phyloP scores from a whole-genome alignment of 2,797 vertebrate species.

The Sebastolobus alascanus region DNA sequence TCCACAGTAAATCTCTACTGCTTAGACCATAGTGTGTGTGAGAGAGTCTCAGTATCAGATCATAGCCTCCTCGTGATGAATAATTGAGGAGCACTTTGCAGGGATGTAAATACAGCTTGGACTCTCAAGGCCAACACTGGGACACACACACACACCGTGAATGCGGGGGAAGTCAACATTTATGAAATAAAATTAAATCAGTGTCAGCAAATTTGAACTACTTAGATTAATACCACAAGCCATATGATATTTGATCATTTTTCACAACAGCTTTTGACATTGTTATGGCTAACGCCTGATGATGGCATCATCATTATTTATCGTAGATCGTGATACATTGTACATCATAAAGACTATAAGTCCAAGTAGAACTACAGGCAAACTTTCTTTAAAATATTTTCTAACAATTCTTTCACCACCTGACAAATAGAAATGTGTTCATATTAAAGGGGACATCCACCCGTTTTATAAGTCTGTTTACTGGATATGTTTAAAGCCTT shows the following conservation, averaged over 20 bases:
- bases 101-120: constrained; percentile 47
- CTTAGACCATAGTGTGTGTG: not conserved
- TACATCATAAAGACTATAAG: not conserved
- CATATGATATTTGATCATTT: not conserved
- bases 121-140: constrained; percentile 5
- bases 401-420: not conserved
- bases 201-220: not conserved
- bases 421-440: no score
- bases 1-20: constrained; percentile 26
- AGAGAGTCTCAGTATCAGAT: constrained; percentile 43
- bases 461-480: not conserved
- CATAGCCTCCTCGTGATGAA: constrained; percentile 56
- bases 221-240: not conserved
- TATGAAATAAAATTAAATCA: not conserved
- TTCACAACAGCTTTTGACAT: not conserved
- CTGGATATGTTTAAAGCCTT: not conserved
- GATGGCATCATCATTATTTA: not conserved
- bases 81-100: constrained; percentile 60
- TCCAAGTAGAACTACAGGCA: not conserved
- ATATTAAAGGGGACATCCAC: no score
- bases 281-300: not conserved
- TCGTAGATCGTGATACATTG: not conserved
- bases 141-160: constrained; percentile 6
- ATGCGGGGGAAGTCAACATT: not conserved
- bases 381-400: not conserved